These are phyloP conservation scores for Synaphobranchus kaupii DNA, from an alignment of 2,797 vertebrate genomes.

Conservation along the genomic window DNA sequence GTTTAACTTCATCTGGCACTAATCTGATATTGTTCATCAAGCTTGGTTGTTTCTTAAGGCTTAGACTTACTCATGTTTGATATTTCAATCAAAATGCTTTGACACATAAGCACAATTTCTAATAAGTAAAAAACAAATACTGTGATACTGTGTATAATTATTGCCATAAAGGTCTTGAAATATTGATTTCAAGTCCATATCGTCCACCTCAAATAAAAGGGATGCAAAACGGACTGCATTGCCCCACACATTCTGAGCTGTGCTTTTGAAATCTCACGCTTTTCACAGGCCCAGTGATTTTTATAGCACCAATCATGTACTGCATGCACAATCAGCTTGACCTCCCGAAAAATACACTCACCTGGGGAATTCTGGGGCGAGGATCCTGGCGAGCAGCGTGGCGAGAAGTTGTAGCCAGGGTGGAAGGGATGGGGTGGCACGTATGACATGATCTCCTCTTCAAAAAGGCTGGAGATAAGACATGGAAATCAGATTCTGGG, in stretches of 20 bases:
- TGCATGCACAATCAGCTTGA: background rate
- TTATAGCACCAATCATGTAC: background rate
- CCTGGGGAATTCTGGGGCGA: conserved; percentile 97
- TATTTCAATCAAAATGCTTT: background rate
- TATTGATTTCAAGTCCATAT: background rate
- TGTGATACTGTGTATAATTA: no score
- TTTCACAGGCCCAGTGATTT: background rate
- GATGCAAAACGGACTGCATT: background rate
- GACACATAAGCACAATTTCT: background rate
- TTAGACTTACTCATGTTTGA: background rate
- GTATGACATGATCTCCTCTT: conserved; percentile 97
- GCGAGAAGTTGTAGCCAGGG: conserved; percentile 90
- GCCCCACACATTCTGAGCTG: background rate
- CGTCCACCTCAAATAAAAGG: background rate
- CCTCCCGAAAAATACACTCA: conserved; percentile 53
- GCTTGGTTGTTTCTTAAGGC: background rate
- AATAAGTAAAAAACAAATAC: background rate
- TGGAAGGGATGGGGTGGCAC: conserved; percentile 86
- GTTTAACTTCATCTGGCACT: background rate
- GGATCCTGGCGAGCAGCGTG: conserved; percentile 92
- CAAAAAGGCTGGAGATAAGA: conserved; percentile 81
- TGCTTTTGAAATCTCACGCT: background rate
- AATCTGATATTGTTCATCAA: background rate
- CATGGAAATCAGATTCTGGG: background rate
- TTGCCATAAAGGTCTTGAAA: no score